Base-by-base conservation (phyloP, 2,113 vertebrate species). In the Malurus elegans region DNA sequence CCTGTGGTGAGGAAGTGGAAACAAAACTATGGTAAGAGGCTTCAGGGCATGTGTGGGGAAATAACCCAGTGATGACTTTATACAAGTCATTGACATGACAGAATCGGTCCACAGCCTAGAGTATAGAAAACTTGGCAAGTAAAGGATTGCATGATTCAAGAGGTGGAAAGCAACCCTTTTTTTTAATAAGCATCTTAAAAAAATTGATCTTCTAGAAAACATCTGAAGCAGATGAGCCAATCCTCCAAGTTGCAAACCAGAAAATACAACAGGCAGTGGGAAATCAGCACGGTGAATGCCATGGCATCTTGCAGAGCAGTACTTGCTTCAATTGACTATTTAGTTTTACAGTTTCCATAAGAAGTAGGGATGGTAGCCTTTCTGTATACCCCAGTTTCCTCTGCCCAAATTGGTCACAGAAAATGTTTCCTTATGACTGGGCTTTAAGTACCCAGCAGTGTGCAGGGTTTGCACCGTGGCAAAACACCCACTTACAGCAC, bases 1-100 rank as follows among this genome's bases (percentile, higher is more conserved):
- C 7, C 23, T 40, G 21, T 60, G 28, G 17, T 47, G 64, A 60
- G 24, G 38, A 74, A 65, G 18, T 34, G 12, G 69, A 54, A 74
- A 60, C 5, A 42, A 70, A 82, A 14, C 28, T 45, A 32, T 1
- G 0, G 25, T 16, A 51, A 34, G 21, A 47, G 26, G 3, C 38
- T 73, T 76, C 1, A 6, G 42, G 14, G 8, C 66, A 21, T 0
- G 0, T 51, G 17, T 36, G 17, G 47, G 26, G 47, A 85, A 78
- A 89, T 8, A 18, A 71, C 26, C 31, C 18, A 18, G 8, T n/a
- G 38, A 54, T 81, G 45, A 36, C 7, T 23, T 61, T 48, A 26
- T 20, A 21, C 12, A 45, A 48, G 17, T 67, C 11, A 40, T 50
- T 67, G 61, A 65, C 81, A 44, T 20, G 31, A 29, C 38, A 45